phyloP scores from a whole-genome alignment of 1,140 invertebrate species.

The Cotesia glomerata region DNA sequence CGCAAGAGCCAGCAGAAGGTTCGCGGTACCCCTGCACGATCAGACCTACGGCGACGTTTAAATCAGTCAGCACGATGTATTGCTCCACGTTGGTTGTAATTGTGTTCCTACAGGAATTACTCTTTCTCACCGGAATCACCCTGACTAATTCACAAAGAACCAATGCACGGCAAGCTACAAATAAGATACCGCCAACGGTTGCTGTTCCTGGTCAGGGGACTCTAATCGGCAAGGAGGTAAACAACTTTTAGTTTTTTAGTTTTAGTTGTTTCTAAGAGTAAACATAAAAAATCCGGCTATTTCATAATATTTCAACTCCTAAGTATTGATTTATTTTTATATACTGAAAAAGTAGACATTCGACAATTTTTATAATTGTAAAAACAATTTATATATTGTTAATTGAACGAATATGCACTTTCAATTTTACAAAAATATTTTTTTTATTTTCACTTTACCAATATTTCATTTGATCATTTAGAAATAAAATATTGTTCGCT shows the following conservation, averaged over 20 bases:
- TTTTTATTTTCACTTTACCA: too few relatives aligned
- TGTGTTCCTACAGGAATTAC: slow-evolving; percentile 35
- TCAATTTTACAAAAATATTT: too few relatives aligned
- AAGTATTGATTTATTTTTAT: too few relatives aligned
- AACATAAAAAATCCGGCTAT: too few relatives aligned
- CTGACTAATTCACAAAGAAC: slow-evolving; percentile 44
- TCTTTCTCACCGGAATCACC: slow-evolving; percentile 38
- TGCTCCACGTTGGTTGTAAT: slow-evolving; percentile 41
- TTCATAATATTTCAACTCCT: too few relatives aligned
- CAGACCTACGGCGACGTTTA: slow-evolving; percentile 40
- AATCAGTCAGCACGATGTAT: slow-evolving; percentile 54
- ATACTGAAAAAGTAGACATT: too few relatives aligned
- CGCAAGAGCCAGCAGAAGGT: slow-evolving; percentile 44
- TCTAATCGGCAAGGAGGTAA: slow-evolving; percentile 56
- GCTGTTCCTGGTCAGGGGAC: slow-evolving; percentile 53
- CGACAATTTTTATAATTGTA: too few relatives aligned
- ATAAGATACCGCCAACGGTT: slow-evolving; percentile 44
- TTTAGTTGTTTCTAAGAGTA: neutral
- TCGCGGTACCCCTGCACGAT: slow-evolving; percentile 39
- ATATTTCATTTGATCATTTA: too few relatives aligned
- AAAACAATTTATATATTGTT: too few relatives aligned
- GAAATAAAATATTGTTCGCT: too few relatives aligned
- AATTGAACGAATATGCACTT: too few relatives aligned
- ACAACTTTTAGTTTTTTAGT: slow-evolving; percentile 1
- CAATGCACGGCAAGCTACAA: slow-evolving; percentile 44